These are phyloP conservation scores for Acomys russatus DNA, from an alignment of 2,797 vertebrate genomes.

Conservation along the genomic window DNA sequence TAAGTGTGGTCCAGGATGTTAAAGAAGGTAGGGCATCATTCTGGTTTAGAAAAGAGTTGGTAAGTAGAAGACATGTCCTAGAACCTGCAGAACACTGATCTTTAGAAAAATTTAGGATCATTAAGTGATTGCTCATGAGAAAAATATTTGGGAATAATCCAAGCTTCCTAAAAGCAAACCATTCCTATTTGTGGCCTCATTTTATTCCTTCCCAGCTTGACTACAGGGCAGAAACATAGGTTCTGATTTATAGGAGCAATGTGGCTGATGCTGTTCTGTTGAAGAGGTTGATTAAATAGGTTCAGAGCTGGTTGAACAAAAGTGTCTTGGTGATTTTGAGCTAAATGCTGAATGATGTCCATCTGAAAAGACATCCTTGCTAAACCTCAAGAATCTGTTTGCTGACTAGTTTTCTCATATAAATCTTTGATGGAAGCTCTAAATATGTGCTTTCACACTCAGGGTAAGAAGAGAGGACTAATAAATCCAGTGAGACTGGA, in stretches of 20 bases:
- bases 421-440: conserved; percentile 47
- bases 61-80: not conserved
- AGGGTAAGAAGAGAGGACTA: conserved; percentile 6
- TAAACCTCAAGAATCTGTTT: conserved; percentile 58
- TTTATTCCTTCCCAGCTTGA: conserved; percentile 40
- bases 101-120: not conserved
- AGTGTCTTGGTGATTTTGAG: conserved; percentile 55
- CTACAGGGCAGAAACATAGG: conserved; percentile 30
- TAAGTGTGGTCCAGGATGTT: not conserved
- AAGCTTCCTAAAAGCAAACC: conserved; percentile 6
- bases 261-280: conserved; percentile 52
- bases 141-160: not conserved
- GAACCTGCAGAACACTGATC: not conserved
- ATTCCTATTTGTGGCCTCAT: conserved; percentile 33
- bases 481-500: not conserved
- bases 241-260: conserved; percentile 50
- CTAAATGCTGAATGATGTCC: conserved; percentile 33
- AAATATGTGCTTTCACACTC: conserved; percentile 32
- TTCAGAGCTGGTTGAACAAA: conserved; percentile 63
- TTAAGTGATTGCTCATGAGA: not conserved
- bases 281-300: conserved; percentile 54
- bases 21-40: not conserved
- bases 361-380: conserved; percentile 41
- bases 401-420: conserved; percentile 57
- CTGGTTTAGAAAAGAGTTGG: not conserved